Conservation (phyloP, 2,113 vertebrate genomes). For the Cinclus mexicanus region DNA sequence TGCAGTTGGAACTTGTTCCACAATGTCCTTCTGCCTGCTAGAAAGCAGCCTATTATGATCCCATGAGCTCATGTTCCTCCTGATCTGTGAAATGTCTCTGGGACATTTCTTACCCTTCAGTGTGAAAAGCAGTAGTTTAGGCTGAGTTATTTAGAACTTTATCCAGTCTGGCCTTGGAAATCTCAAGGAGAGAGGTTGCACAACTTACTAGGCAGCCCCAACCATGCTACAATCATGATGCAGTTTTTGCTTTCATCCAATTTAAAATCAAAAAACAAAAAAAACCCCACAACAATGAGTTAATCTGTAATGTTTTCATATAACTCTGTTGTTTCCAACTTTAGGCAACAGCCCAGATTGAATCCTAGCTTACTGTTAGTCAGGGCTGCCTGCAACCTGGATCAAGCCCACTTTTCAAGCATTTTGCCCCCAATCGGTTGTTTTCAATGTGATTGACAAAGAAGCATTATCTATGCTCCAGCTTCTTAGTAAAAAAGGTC, state of each 20-base stretch:
- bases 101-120: neutral
- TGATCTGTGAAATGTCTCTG: neutral
- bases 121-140: neutral
- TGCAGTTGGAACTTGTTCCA: neutral
- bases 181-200: neutral
- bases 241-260: neutral
- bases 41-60: neutral
- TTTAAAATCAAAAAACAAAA: neutral
- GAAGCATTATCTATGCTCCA: neutral
- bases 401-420: neutral
- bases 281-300: fast-evolving
- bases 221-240: fast-evolving
- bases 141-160: neutral
- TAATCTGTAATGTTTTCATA: neutral
- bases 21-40: neutral
- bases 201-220: neutral
- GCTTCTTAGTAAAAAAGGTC: neutral
- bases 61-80: neutral
- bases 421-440: neutral
- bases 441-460: neutral
- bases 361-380: neutral
- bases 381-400: neutral
- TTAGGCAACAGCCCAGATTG: neutral
- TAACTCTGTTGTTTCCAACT: neutral
- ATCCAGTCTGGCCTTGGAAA: neutral